phyloP scores from a whole-genome alignment of 1,140 invertebrate genomes.

The Meloidogyne chitwoodi region DNA sequence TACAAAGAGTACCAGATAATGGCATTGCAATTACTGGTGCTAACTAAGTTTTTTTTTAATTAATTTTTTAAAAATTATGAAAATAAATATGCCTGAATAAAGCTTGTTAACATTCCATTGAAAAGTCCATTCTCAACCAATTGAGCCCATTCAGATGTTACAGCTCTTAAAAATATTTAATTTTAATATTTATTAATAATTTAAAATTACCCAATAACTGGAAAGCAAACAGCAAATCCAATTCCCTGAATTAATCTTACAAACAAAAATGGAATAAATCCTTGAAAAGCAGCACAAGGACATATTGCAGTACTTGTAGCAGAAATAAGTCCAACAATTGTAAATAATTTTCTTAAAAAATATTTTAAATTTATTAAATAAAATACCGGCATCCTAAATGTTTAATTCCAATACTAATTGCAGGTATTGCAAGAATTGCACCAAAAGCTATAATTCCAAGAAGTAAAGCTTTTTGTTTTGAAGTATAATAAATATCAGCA shows the following conservation, averaged over 20 bases:
- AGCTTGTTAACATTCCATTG: constrained; percentile 35
- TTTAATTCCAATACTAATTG: constrained; percentile 21
- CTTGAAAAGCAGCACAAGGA: constrained; percentile 26
- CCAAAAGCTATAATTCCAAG: constrained; percentile 41
- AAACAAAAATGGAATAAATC: constrained; percentile 38
- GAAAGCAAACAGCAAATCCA: constrained; percentile 40
- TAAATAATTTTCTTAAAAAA: constrained; percentile 41
- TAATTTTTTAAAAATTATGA: background rate
- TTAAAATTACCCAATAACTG: constrained; percentile 29
- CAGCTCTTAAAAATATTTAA: background rate
- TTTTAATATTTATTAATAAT: background rate
- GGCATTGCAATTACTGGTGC: constrained; percentile 32
- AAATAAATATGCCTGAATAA: constrained; percentile 32
- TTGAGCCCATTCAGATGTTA: constrained; percentile 37
- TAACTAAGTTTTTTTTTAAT: constrained; percentile 12
- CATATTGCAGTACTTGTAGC: constrained; percentile 34
- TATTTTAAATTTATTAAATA: background rate
- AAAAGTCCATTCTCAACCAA: constrained; percentile 44
- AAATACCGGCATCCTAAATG: constrained; percentile 28
- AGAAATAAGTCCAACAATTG: constrained; percentile 41
- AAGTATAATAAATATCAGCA: constrained; percentile 38
- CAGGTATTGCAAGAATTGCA: constrained; percentile 34
- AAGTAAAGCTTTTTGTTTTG: constrained; percentile 36
- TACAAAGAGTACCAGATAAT: constrained; percentile 35
- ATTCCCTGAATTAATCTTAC: constrained; percentile 33